A percentile compares a stretch with the other conserved stretches of the same genome.
Conservation (phyloP, 1,140 invertebrate species). For the Papilio polytes region DNA sequence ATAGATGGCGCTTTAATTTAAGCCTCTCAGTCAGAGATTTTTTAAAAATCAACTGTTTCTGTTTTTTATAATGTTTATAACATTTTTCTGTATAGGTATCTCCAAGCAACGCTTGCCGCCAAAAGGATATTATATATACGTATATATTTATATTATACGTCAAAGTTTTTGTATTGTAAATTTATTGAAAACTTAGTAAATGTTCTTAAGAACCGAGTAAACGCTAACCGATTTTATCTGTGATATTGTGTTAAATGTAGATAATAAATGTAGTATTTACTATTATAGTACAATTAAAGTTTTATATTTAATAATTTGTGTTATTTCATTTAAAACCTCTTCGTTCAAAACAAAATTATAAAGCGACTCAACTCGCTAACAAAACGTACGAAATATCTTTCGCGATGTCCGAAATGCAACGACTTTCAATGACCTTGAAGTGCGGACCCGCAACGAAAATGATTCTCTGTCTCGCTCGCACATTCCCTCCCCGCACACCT, state of each 20-base stretch:
- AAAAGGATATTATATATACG: constrained; percentile 4
- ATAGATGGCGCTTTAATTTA: no score
- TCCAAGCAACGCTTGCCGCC: constrained; percentile 3
- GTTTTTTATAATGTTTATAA: neutral
- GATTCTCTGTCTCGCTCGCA: no score
- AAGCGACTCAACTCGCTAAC: no score
- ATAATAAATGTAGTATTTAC: constrained; percentile 24
- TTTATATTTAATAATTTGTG: constrained; percentile 9
- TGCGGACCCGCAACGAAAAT: no score
- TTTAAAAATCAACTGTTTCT: no score
- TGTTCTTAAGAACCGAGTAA: constrained; percentile 21
- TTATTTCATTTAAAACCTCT: neutral
- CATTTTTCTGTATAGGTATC: constrained; percentile 17
- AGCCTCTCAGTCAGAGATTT: no score
- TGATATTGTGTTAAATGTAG: constrained; percentile 50
- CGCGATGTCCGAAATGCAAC: no score
- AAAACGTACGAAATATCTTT: no score
- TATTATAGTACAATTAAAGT: constrained; percentile 20
- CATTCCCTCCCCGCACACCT: no score
- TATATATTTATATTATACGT: neutral
- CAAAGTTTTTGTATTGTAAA: neutral
- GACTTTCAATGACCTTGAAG: no score
- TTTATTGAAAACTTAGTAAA: neutral
- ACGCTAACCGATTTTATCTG: constrained; percentile 47
- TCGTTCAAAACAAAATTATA: no score